A percentile compares a stretch with the other conserved stretches of the same genome.
These are phyloP conservation scores for Hoplostethus atlanticus DNA, from an alignment of 2,797 vertebrate genomes.

Conservation along the genomic window DNA sequence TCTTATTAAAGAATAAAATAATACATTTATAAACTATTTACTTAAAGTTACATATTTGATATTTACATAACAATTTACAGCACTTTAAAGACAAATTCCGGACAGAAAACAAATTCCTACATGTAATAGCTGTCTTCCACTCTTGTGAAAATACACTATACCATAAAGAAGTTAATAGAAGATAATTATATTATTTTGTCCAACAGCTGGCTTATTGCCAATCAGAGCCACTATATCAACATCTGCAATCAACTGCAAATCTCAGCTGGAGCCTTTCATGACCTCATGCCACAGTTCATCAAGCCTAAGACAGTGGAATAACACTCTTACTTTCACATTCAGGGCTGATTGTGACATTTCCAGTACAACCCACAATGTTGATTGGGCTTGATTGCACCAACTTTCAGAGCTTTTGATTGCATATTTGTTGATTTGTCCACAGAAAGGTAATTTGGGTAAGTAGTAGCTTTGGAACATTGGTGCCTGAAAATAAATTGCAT, in stretches of 20 bases:
- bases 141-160: neutral
- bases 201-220: constrained; percentile 63
- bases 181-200: constrained; percentile 16
- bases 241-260: constrained; percentile 66
- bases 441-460: neutral
- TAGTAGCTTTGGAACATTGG: neutral
- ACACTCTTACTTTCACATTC: constrained; percentile 37
- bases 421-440: neutral
- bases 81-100: too few species aligned
- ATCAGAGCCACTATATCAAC: constrained; percentile 67
- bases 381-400: constrained; percentile 70
- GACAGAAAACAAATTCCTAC: too few species aligned
- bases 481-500: neutral
- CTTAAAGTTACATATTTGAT: too few species aligned
- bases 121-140: too few species aligned
- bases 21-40: too few species aligned
- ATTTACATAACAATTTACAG: too few species aligned
- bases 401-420: constrained; percentile 1
- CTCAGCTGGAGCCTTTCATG: constrained; percentile 63
- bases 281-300: constrained; percentile 58
- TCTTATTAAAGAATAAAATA: too few species aligned
- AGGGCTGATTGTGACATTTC: constrained; percentile 51
- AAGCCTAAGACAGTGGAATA: constrained; percentile 36
- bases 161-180: constrained; percentile 27
- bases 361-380: constrained; percentile 34